Evolutionary conservation across 2,797 vertebrate species (phyloP).

Genomic region (Lithobates pipiens): DNA sequence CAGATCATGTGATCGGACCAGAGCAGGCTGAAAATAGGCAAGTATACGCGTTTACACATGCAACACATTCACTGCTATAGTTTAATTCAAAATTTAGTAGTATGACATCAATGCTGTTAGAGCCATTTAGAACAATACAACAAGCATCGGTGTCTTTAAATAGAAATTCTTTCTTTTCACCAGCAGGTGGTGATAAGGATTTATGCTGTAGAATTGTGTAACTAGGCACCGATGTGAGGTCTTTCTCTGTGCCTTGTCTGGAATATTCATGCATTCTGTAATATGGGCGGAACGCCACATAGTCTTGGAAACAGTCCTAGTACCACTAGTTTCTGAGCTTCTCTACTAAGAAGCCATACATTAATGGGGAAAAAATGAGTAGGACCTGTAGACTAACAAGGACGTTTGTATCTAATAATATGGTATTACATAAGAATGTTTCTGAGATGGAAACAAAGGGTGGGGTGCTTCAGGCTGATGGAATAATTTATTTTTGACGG

Average conservation of each 20-base stretch:
- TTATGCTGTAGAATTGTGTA: conserved; percentile 6
- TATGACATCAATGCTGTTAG: conserved; percentile 13
- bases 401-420: conserved; percentile 22
- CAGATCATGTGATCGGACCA: no score
- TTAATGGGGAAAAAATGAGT: conserved; percentile 42
- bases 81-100: not conserved
- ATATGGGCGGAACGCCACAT: conserved; percentile 37
- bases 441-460: conserved; percentile 17
- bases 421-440: not conserved
- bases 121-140: conserved; percentile 18
- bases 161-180: not conserved
- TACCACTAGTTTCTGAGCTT: conserved; percentile 36
- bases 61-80: not conserved
- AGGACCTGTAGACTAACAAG: not conserved
- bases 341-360: conserved; percentile 34
- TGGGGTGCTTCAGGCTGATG: conserved; percentile 27
- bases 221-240: not conserved
- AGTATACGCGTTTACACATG: no score
- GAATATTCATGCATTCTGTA: conserved; percentile 47
- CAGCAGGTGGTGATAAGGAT: conserved; percentile 38
- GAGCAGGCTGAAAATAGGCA: no score
- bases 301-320: conserved; percentile 44
- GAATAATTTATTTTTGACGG: conserved; percentile 22
- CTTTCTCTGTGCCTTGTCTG: conserved; percentile 43
- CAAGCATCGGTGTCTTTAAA: not conserved